Evolutionary conservation across 2,888 invertebrate genomes (phyloP).

Genomic region (Drosophila falleni): DNA sequence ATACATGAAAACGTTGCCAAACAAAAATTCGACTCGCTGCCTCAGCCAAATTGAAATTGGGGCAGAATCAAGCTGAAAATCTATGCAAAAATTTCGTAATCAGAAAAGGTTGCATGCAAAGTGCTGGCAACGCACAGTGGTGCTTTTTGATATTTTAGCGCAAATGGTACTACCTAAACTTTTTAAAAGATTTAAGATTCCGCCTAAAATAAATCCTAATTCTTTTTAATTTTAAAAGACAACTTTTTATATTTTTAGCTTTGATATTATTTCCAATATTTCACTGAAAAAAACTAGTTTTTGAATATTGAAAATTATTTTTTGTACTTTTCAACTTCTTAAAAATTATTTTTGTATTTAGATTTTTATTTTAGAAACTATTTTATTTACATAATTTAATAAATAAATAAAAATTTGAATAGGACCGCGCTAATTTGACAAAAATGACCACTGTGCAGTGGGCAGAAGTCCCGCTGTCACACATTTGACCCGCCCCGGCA

Average conservation of each 20-base stretch:
- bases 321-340: too few species aligned
- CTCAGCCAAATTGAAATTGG: conserved; percentile 34
- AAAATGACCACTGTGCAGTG: not conserved
- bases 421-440: not conserved
- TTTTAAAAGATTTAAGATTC: too few species aligned
- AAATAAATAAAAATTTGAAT: too few species aligned
- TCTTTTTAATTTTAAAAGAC: too few species aligned
- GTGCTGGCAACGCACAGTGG: conserved; percentile 28
- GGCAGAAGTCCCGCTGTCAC: conserved; percentile 31
- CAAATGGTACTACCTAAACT: too few species aligned
- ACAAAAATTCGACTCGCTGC: conserved; percentile 46
- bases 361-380: too few species aligned
- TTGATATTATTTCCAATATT: too few species aligned
- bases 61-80: conserved; percentile 44
- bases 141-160: not conserved
- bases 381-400: not conserved
- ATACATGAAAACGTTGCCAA: conserved; percentile 70
- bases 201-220: too few species aligned
- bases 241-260: too few species aligned
- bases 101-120: conserved; percentile 44
- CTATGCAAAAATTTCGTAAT: conserved; percentile 66
- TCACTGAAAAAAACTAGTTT: too few species aligned
- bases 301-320: too few species aligned
- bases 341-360: too few species aligned
- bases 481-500: conserved; percentile 70